These are phyloP conservation scores for Caerostris darwini DNA, from an alignment of 1,140 invertebrate genomes.

Conservation along the genomic window DNA sequence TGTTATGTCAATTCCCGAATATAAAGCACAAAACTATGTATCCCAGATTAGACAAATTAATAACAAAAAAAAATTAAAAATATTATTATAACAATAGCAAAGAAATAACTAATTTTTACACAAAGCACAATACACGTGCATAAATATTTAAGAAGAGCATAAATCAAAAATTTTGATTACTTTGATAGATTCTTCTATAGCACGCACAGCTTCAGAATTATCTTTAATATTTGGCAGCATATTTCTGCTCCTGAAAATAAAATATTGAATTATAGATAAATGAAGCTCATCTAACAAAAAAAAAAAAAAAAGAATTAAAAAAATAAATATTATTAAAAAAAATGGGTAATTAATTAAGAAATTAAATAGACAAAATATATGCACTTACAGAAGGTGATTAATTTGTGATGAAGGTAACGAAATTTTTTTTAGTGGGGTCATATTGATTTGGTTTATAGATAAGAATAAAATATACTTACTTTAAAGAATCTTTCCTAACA, in stretches of 20 bases:
- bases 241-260: not conserved
- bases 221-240: not conserved
- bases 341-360: not conserved
- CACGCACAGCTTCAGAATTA: not conserved
- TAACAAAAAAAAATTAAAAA: too few relatives aligned
- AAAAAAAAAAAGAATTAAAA: not conserved
- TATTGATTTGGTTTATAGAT: too few relatives aligned
- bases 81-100: too few relatives aligned
- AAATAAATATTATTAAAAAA: not conserved
- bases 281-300: not conserved
- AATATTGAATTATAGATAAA: not conserved
- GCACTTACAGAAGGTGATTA: too few relatives aligned
- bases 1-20: too few relatives aligned
- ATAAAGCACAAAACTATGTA: too few relatives aligned
- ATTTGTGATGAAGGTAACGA: too few relatives aligned
- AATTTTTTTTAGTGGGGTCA: too few relatives aligned
- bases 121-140: too few relatives aligned
- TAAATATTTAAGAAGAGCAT: too few relatives aligned
- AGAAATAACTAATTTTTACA: too few relatives aligned
- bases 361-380: not conserved
- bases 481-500: conserved; percentile 80
- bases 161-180: not conserved
- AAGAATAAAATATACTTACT: conserved; percentile 64
- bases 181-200: not conserved
- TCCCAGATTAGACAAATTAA: too few relatives aligned